Conservation (phyloP, 2,797 vertebrate genomes). For the Spinus pinus region DNA sequence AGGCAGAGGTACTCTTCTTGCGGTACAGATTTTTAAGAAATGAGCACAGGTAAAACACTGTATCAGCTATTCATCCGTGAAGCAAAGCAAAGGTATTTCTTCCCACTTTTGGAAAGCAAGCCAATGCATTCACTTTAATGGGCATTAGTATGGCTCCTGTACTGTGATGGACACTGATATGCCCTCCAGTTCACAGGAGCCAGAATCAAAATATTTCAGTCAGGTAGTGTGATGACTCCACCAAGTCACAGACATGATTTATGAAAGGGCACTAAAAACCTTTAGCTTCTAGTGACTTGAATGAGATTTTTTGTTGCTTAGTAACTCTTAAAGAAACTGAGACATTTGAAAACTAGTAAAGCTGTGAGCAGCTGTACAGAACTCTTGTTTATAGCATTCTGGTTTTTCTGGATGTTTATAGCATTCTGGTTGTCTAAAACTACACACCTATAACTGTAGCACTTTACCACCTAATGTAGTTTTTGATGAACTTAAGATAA, state of each 20-base stretch:
- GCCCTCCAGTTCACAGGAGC: neutral
- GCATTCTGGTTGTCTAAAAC: neutral
- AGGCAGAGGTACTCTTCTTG: neutral
- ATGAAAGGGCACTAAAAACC: neutral
- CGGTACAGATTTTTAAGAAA: neutral
- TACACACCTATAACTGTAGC: neutral
- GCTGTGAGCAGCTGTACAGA: neutral
- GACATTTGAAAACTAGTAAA: slow-evolving; percentile 1
- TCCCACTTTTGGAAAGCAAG: neutral
- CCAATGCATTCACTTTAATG: neutral
- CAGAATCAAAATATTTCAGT: neutral
- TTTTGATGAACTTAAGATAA: neutral
- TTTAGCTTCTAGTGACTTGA: slow-evolving; percentile 21
- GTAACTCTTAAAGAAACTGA: slow-evolving; percentile 1
- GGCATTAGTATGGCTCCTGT: neutral
- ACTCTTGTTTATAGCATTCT: neutral
- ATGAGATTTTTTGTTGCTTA: slow-evolving; percentile 39
- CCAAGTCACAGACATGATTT: neutral
- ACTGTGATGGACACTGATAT: neutral
- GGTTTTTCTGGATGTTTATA: neutral
- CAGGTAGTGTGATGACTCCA: neutral
- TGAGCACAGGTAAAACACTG: neutral
- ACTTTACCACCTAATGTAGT: neutral
- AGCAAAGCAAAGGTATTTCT: neutral
- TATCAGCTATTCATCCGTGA: neutral